Evolutionary conservation across 64 coral and sea anemone species (phyloP).

Genomic region (Porites lutea): DNA sequence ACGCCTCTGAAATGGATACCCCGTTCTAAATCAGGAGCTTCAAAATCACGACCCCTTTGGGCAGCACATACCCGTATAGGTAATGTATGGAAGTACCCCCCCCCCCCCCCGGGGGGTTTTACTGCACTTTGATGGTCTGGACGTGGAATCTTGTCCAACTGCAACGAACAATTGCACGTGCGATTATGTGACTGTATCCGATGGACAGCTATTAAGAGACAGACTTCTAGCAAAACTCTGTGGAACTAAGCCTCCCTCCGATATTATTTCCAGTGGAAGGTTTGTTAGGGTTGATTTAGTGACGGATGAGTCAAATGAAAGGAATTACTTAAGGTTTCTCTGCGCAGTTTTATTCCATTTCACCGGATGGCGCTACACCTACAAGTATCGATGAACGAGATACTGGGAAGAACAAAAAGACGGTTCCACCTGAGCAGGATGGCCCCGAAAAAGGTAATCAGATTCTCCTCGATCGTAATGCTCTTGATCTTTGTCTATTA

Average conservation of each 20-base stretch:
- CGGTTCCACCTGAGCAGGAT: neutral
- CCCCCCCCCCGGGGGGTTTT: too few species aligned
- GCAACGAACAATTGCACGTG: neutral
- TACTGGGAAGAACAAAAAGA: neutral
- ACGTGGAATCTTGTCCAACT: neutral
- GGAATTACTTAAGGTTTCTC: neutral
- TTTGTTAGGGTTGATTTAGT: constrained; percentile 34
- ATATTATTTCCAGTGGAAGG: constrained; percentile 7
- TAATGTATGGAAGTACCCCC: too few species aligned
- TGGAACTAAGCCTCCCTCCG: neutral
- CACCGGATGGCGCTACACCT: neutral
- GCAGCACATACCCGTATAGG: too few species aligned
- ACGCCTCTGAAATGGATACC: too few species aligned
- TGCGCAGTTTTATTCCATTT: constrained; percentile 17
- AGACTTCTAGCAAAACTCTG: neutral
- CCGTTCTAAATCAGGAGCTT: too few species aligned
- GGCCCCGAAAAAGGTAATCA: constrained; percentile 9
- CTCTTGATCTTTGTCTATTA: too few species aligned
- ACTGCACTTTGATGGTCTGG: neutral
- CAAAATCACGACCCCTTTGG: too few species aligned
- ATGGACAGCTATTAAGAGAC: constrained; percentile 26
- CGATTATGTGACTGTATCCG: constrained; percentile 1
- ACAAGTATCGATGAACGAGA: neutral
- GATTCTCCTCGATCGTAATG: too few species aligned
- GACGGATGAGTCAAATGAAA: neutral